phyloP scores from a whole-genome alignment of 2,113 vertebrate species.

The Spermophilus dauricus region DNA sequence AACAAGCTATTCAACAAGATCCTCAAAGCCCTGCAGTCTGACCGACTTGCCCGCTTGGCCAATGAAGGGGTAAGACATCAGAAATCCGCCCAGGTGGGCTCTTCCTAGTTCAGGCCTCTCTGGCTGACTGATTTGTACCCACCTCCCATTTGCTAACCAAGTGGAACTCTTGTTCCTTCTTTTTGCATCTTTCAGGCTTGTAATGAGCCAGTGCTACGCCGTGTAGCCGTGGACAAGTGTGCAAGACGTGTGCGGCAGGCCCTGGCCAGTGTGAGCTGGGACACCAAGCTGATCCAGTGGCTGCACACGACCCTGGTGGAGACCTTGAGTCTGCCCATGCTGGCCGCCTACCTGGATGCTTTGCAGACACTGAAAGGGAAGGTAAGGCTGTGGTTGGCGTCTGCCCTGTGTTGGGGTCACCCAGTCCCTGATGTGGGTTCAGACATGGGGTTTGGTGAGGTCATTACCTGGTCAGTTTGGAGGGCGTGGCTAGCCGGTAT shows the following conservation, averaged over 20 bases:
- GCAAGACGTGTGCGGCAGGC: slow-evolving; percentile 96
- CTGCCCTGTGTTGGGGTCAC: neutral
- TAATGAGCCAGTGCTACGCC: slow-evolving; percentile 96
- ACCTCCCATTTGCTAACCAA: neutral
- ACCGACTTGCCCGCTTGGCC: slow-evolving; percentile 95
- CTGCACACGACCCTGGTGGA: slow-evolving; percentile 96
- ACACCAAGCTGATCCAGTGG: slow-evolving; percentile 97
- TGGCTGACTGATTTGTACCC: neutral
- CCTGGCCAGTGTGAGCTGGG: slow-evolving; percentile 96
- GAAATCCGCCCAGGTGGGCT: neutral
- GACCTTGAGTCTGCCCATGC: slow-evolving; percentile 96
- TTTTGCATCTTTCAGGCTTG: slow-evolving; percentile 88
- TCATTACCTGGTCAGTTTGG: neutral
- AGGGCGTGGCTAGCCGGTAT: neutral
- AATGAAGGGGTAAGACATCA: slow-evolving; percentile 94
- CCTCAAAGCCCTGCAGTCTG: slow-evolving; percentile 96
- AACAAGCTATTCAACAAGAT: slow-evolving; percentile 99
- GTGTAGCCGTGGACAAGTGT: slow-evolving; percentile 97
- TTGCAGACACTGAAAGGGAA: slow-evolving; percentile 99
- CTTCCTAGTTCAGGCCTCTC: neutral
- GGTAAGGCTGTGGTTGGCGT: slow-evolving; percentile 84
- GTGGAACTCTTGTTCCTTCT: neutral
- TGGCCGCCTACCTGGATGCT: slow-evolving; percentile 97
- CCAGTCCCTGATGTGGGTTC: slow-evolving; percentile 15
- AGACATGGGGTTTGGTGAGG: neutral